Percentiles rank a stretch among this genome's conserved stretches.
Conservation (phyloP, 2,797 vertebrate genomes). For the Rallus crepitans region DNA sequence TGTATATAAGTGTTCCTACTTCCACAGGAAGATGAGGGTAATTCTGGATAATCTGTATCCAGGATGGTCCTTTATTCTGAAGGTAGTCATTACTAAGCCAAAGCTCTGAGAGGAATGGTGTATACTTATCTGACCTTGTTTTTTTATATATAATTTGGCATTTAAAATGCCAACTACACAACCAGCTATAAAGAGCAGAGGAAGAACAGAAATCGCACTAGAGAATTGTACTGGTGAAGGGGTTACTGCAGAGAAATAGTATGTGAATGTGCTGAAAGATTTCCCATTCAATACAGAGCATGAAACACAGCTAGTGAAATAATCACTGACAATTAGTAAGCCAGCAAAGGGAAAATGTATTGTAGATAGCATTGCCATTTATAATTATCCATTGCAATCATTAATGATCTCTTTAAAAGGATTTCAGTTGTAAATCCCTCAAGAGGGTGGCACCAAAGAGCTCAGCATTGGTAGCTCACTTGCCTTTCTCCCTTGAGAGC, state of each 20-base stretch:
- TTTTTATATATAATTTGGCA: neutral
- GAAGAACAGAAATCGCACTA: neutral
- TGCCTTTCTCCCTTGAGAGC: neutral
- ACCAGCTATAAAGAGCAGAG: neutral
- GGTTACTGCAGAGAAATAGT: neutral
- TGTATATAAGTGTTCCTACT: neutral
- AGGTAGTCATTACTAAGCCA: neutral
- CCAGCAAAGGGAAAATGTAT: neutral
- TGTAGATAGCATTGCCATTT: neutral
- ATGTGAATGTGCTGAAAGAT: neutral
- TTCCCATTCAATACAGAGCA: neutral
- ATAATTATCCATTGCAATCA: neutral
- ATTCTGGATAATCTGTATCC: neutral
- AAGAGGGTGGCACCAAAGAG: neutral
- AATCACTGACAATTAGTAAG: neutral
- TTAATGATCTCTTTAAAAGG: neutral
- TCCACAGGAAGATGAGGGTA: neutral
- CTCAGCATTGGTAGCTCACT: neutral
- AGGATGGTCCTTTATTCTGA: neutral
- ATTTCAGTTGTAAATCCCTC: neutral
- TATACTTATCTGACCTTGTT: neutral
- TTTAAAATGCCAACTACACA: neutral
- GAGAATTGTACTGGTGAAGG: neutral
- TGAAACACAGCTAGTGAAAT: neutral
- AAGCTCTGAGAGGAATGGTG: neutral